Base-by-base conservation (phyloP, 2,888 invertebrate genomes). In the Melanargia galathea region DNA sequence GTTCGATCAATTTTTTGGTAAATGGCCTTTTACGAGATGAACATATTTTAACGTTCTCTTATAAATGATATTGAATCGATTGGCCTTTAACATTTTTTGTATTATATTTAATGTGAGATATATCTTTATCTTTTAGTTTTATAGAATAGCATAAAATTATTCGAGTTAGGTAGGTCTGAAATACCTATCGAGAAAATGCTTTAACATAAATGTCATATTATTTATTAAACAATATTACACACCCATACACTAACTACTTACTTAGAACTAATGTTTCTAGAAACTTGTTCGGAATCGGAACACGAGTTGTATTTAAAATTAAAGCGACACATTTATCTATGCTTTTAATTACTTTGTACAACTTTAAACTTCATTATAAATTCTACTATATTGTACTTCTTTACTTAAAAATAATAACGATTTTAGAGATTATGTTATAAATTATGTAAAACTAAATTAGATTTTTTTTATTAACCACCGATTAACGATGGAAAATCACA, bases 241-340 rank as follows among this genome's bases (percentile, higher is more conserved):
- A 60, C 38, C 24, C 20, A 20, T 8, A 24, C 22, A 58, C 33
- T 48, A 22, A 48, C 35, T 48, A 26, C n/a, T 26, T 26, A 26
- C 24, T 26, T 30, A 51, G 40, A 59, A 59, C 13, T 40, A 30
- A 59, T 59, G 49, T 16, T 49, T 49, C 16, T 16, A 22, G 30
- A 38, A 60, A 64, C 56, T 51, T 8, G 60, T 60, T 64, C 56
- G 35, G 8, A 30, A 30, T 64, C 56, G 35, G 8, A 30, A 30
- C 30, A 35, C 20, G 52, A 13, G 33, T 38, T 56, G 33, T 30
- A 10, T 33, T 30, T 46, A 51, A 52, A 60, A 57, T 46, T 60
- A 64, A 49, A 46, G 26, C 22, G 11, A 20, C 7, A 46, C 24
- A 64, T 64, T 35, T 61, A 58, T 61, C 61, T 56, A 22, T 60